These are phyloP conservation scores for Peromyscus melanophrys DNA, from an alignment of 2,797 vertebrate species.

Conservation along the genomic window DNA sequence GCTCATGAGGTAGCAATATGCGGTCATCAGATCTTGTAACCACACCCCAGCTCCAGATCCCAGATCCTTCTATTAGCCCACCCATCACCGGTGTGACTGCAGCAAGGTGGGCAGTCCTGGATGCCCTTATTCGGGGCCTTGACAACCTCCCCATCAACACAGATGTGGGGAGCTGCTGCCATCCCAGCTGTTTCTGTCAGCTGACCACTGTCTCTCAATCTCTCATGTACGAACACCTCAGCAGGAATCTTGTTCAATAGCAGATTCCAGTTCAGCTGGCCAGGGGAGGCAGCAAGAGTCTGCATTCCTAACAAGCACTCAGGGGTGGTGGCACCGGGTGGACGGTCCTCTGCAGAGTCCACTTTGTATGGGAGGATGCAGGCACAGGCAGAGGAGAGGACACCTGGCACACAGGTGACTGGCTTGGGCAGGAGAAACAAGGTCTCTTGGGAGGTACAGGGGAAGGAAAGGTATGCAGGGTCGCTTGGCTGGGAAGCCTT, in stretches of 20 bases:
- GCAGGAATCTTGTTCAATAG: neutral
- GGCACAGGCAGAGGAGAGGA: neutral
- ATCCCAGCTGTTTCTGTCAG: neutral
- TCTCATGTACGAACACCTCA: neutral
- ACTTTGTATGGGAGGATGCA: neutral
- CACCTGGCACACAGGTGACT: neutral
- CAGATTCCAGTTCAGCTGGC: neutral
- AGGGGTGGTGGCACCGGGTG: neutral
- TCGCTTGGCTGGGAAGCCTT: neutral
- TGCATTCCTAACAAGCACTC: neutral
- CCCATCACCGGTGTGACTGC: neutral
- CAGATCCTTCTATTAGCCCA: neutral
- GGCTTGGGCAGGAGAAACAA: neutral
- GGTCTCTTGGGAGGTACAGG: neutral
- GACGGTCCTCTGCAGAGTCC: neutral
- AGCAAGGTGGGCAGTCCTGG: neutral
- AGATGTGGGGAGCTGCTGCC: neutral
- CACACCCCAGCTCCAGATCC: neutral
- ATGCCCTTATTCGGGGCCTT: neutral
- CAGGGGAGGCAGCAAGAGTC: too few species aligned
- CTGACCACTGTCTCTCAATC: neutral
- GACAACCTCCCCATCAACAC: neutral
- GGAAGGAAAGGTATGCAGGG: neutral
- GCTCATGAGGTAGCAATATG: neutral
- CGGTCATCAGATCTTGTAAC: too few species aligned